Evolutionary conservation across 2,113 vertebrate species (phyloP), one percentile per base, ranked within the genome.

Genomic region (Phodopus roborovskii): DNA sequence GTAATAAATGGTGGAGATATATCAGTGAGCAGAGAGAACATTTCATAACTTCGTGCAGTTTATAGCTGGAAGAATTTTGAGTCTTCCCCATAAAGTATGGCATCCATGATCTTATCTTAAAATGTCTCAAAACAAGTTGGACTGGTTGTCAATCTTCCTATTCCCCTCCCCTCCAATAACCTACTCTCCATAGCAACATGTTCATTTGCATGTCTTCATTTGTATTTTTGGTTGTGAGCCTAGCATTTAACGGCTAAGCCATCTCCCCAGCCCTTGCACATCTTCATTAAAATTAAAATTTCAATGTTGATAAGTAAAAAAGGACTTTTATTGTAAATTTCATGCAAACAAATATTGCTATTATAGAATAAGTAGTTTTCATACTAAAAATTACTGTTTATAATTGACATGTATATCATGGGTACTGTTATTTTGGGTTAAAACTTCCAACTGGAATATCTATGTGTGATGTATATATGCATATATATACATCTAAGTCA

Each of bases 301-400:
- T 82, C 60, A 48, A 56, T 24, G 33, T 84, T 89, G 53, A 36
- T 42, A 95, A 19, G 36, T 94, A 92, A 88, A 88, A 96, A 2
- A 66, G 42, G n/a, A 66, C 13, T 71, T 92, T 50, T 79, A 58
- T 85, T 88, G 85, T 91, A 56, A 94, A 86, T 85, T 91, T 93
- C 64, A 73, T 60, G 19, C 79, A 75, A 95, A 75, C 75, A 79
- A 60, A 28, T 26, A 56, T 56, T 71, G 90, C 66, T 60, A 94
- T 94, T 95, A 90, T 68, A 89, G 11, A 42, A 77, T 81, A 82
- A 84, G 39, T 70, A 50, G 15, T 88, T 88, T 42, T 73, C 68
- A 73, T 20, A 2, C 36, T 88, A 73, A 91, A 20, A 48, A 48
- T 48, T 48, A 64, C 48, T 88, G 36, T 58, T 94, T 66, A 78